Percentiles rank a stretch among this genome's conserved stretches.
Conservation (phyloP, 2,888 invertebrate species). For the Amiota communis region DNA sequence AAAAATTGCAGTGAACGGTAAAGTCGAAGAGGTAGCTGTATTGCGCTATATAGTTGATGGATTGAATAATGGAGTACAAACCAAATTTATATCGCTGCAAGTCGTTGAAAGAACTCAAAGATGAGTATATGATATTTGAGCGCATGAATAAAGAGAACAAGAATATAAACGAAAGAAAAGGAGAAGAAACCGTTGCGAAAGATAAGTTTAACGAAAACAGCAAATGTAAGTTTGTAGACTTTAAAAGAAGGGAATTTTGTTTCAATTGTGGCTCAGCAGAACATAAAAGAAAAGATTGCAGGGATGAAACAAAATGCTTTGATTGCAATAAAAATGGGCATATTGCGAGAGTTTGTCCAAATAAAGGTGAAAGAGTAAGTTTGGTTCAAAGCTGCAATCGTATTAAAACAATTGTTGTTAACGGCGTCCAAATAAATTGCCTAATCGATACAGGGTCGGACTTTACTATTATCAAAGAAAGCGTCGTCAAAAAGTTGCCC, state of each 20-base stretch:
- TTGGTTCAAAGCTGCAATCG: slow-evolving; percentile 5
- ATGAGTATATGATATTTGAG: slow-evolving; percentile 4
- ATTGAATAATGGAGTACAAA: too few species aligned
- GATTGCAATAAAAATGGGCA: slow-evolving; percentile 16
- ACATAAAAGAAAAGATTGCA: slow-evolving; percentile 25
- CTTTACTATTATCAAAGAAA: slow-evolving; percentile 19
- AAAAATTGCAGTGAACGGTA: too few species aligned
- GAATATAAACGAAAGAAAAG: slow-evolving; percentile 8
- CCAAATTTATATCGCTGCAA: too few species aligned
- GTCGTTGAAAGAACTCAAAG: background rate
- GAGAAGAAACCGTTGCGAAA: background rate
- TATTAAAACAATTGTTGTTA: slow-evolving; percentile 12
- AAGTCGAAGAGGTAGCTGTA: too few species aligned
- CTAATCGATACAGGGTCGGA: slow-evolving; percentile 25
- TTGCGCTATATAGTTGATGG: too few species aligned
- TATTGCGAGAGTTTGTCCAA: slow-evolving; percentile 18
- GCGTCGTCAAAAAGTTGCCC: slow-evolving; percentile 11
- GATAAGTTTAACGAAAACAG: background rate
- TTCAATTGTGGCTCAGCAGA: slow-evolving; percentile 27
- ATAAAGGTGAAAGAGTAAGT: background rate
- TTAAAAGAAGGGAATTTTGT: background rate
- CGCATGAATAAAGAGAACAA: background rate
- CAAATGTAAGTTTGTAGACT: background rate
- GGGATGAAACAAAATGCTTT: slow-evolving; percentile 28
- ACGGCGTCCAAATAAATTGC: slow-evolving; percentile 3